Evolutionary conservation across 2,797 vertebrate genomes (phyloP), one percentile per base, ranked within the genome.

Genomic region (Aeoliscus strigatus): DNA sequence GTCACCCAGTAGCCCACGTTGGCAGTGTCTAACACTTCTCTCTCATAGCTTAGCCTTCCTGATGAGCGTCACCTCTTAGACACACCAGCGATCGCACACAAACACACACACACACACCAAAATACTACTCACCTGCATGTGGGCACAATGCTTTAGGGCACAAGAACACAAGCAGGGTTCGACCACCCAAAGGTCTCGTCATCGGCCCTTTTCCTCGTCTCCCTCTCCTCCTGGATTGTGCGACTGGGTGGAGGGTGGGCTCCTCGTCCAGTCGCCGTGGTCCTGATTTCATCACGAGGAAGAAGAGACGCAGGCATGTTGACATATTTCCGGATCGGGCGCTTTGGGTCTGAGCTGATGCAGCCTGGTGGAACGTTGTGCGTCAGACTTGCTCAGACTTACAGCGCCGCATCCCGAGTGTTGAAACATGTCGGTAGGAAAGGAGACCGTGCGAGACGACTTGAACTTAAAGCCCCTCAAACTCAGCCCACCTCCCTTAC

Each of bases 11-110:
- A 81, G 82, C 77, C 81, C 81, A 85, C 81, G 28, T 78, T 81
- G 73, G 82, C 83, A 83, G 74, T 73, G 61, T 84, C 82, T 84
- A 85, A 87, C 83, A 82, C 83, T 76, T 79, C 68, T 82, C 64
- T 80, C 73, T 80, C 53, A 62, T 81, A 83, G 77, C 70, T 43
- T 74, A 83, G 73, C 54, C 56, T 80, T 82, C 76, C 60, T 80
- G 59, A 79, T 58, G 50, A 69, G 79, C 79, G 74, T 82, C 82
- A 81, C 80, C 41, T 81, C 53, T 60, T 80, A 81, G 75, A 75
- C 70, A 82, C 82, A 77, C 65, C 55, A 69, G 67, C 76, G 79
- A 48, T 53, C 71, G 39, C 74, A 77, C 61, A 79, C 73, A 75
- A 37, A 71, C 30, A 72, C 49, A 70, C 58, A 58, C 49, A 66